These are phyloP conservation scores for Drosophila setifemur DNA, from an alignment of 1,140 invertebrate species.

Conservation along the genomic window DNA sequence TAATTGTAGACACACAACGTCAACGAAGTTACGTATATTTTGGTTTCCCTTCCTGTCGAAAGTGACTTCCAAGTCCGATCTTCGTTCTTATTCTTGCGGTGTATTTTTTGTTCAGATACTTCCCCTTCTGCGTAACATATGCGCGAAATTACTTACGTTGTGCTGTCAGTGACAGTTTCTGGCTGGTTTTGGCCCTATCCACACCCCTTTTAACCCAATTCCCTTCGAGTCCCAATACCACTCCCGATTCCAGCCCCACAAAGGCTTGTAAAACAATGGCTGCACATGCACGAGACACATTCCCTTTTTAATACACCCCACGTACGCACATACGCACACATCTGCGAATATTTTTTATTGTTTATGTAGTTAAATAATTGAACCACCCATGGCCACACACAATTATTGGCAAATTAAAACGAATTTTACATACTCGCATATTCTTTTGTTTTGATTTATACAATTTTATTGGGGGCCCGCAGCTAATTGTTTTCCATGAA, in stretches of 20 bases:
- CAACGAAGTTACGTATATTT: no score
- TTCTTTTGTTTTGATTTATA: constrained; percentile 12
- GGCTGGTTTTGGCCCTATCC: constrained; percentile 22
- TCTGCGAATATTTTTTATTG: constrained; percentile 22
- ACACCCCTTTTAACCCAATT: background rate
- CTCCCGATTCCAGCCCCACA: constrained; percentile 8
- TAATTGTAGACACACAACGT: no score
- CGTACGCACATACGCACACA: constrained; percentile 4
- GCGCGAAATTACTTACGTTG: constrained; percentile 74
- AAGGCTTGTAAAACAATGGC: constrained; percentile 59
- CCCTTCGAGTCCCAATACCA: constrained; percentile 8
- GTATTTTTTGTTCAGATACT: background rate
- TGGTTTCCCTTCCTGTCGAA: no score
- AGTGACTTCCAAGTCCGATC: no score
- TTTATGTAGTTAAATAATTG: constrained; percentile 57
- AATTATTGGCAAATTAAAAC: constrained; percentile 40
- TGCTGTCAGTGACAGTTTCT: constrained; percentile 59
- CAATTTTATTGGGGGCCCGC: constrained; percentile 15
- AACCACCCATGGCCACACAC: constrained; percentile 34
- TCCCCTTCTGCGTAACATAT: constrained; percentile 57
- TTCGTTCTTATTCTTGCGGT: background rate
- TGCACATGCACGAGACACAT: constrained; percentile 54
- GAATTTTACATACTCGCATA: constrained; percentile 37
- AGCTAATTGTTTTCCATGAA: constrained; percentile 31
- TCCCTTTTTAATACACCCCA: constrained; percentile 54